Conservation (phyloP, 2,888 invertebrate genomes). For the Glyphotaelius pellucidus region DNA sequence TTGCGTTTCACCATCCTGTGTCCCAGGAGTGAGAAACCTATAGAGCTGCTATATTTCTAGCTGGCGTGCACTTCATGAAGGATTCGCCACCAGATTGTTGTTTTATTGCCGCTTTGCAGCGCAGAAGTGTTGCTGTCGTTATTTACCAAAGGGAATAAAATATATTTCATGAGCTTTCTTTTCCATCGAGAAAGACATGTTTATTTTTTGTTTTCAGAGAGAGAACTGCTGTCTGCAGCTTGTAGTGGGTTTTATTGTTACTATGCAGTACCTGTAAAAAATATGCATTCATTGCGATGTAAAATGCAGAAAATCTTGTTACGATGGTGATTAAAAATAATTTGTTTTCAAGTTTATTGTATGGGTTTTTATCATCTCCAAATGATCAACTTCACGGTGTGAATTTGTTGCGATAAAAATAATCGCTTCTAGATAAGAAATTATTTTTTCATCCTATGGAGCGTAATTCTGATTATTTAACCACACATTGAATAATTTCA, state of each 20-base stretch:
- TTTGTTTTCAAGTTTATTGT: too few relatives aligned
- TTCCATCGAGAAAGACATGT: background rate
- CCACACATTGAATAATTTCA: too few relatives aligned
- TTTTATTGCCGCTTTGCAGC: slow-evolving; percentile 2
- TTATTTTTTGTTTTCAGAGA: background rate
- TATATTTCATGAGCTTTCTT: background rate
- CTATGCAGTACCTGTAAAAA: background rate
- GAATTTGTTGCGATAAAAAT: too few relatives aligned
- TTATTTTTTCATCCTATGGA: too few relatives aligned
- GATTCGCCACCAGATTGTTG: background rate
- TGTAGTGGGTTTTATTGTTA: background rate
- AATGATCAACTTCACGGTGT: too few relatives aligned
- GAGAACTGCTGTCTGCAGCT: background rate
- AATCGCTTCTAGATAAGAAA: too few relatives aligned
- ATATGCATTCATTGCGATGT: background rate
- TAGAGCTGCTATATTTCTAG: background rate
- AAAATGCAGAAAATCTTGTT: background rate
- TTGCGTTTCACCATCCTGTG: background rate
- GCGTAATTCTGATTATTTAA: too few relatives aligned
- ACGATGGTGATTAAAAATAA: background rate
- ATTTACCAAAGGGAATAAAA: background rate
- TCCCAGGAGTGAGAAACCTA: background rate
- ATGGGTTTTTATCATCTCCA: too few relatives aligned
- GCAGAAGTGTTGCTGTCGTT: background rate
- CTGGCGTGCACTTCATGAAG: background rate